These are phyloP conservation scores for Phenganax subtilis DNA, from an alignment of 92 coral and sea anemone species.

Conservation along the genomic window DNA sequence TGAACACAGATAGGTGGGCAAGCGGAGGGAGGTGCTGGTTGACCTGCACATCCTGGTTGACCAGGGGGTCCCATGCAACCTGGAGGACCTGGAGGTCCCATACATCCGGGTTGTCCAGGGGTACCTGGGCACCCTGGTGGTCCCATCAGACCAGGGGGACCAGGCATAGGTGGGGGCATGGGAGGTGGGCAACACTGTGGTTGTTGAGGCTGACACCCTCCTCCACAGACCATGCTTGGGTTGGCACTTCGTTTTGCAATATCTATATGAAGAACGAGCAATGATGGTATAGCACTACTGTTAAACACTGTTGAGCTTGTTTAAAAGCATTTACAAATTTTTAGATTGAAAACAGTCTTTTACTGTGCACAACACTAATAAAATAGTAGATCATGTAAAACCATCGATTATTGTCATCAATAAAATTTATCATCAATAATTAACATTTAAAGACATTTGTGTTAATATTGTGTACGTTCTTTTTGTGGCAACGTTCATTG, in stretches of 20 bases:
- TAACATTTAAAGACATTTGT: too few relatives aligned
- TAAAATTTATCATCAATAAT: too few relatives aligned
- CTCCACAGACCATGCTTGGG: slow-evolving; percentile 26
- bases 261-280: neutral
- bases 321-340: neutral
- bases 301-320: neutral
- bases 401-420: too few relatives aligned
- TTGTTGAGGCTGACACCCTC: slow-evolving; percentile 37
- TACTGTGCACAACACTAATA: neutral
- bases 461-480: too few relatives aligned
- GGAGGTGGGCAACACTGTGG: slow-evolving; percentile 66
- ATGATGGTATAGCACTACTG: neutral
- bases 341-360: neutral
- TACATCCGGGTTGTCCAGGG: slow-evolving; percentile 69
- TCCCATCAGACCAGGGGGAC: slow-evolving; percentile 87
- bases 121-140: slow-evolving; percentile 86
- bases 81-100: slow-evolving; percentile 75
- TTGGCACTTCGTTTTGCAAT: slow-evolving; percentile 45
- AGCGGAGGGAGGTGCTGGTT: slow-evolving; percentile 86
- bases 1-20: slow-evolving; percentile 95
- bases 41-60: slow-evolving; percentile 86
- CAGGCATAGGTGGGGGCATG: slow-evolving; percentile 77
- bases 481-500: too few relatives aligned
- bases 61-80: slow-evolving; percentile 89
- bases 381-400: neutral